Conservation (phyloP, 2,113 vertebrate genomes). For the Tamias sibiricus region DNA sequence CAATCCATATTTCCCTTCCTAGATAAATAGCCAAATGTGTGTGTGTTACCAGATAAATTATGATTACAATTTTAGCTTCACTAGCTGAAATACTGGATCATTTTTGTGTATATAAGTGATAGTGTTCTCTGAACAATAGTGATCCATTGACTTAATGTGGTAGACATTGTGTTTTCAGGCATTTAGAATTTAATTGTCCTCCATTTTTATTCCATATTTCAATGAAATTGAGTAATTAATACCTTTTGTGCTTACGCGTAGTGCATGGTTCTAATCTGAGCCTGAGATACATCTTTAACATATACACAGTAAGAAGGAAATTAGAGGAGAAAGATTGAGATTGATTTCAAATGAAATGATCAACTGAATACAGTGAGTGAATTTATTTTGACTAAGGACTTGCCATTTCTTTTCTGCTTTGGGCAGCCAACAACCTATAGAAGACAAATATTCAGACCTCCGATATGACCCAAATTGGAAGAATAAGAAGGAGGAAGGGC, state of each 20-base stretch:
- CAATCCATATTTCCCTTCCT: neutral
- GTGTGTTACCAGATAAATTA: neutral
- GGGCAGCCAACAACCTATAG: constrained; percentile 59
- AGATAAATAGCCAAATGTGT: neutral
- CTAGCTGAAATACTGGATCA: neutral
- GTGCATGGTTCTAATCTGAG: neutral
- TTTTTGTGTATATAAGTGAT: neutral
- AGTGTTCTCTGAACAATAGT: neutral
- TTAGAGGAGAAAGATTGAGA: neutral
- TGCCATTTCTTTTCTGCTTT: constrained; percentile 46
- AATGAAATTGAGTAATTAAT: neutral
- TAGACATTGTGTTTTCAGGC: neutral
- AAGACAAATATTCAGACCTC: constrained; percentile 86
- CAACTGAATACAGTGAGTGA: neutral
- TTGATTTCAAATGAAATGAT: constrained; percentile 29
- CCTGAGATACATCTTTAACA: neutral
- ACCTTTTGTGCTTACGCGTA: neutral
- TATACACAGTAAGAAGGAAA: neutral
- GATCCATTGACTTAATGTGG: neutral
- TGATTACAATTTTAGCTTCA: neutral
- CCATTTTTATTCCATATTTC: neutral
- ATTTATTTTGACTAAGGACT: neutral
- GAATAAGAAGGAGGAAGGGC: constrained; percentile 67
- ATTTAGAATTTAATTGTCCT: neutral
- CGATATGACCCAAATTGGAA: constrained; percentile 90